These are phyloP conservation scores for Hypomecis punctinalis DNA, from an alignment of 2,888 invertebrate genomes.

Conservation along the genomic window DNA sequence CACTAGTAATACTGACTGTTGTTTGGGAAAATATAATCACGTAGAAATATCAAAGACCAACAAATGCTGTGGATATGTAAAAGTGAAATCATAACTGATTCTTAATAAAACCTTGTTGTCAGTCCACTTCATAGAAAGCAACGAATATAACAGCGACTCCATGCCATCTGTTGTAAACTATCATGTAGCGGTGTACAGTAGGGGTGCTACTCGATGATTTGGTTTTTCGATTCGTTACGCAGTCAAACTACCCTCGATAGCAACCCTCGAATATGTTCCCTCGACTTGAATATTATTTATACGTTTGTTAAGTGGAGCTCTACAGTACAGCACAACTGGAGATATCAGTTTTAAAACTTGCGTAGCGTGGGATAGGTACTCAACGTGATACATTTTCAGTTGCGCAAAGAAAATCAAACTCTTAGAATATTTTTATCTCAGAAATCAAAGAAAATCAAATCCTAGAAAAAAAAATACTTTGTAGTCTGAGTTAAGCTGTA, in stretches of 20 bases:
- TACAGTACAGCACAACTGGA: slow-evolving; percentile 42
- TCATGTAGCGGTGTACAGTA: slow-evolving; percentile 81
- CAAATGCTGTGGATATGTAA: too few species aligned
- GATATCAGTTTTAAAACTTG: slow-evolving; percentile 19
- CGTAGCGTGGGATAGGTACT: neutral
- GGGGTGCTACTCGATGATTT: slow-evolving; percentile 85
- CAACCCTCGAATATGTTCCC: slow-evolving; percentile 83
- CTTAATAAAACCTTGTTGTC: too few species aligned
- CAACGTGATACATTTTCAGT: neutral
- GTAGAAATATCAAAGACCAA: too few species aligned
- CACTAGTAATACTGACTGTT: too few species aligned
- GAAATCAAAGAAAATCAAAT: neutral
- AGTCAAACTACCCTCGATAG: slow-evolving; percentile 83
- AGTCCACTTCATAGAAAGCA: too few species aligned
- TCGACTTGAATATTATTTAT: slow-evolving; percentile 85
- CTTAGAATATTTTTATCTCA: neutral
- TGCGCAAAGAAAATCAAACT: too few species aligned
- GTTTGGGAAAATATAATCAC: too few species aligned
- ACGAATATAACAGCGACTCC: slow-evolving; percentile 52
- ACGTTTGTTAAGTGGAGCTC: slow-evolving; percentile 84
- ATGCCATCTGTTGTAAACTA: slow-evolving; percentile 68
- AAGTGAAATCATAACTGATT: too few species aligned
- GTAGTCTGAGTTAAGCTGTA: too few species aligned
- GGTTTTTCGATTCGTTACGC: slow-evolving; percentile 86
- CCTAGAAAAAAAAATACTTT: neutral